Percentiles rank a stretch among this genome's conserved stretches.
Evolutionary conservation across 2,113 vertebrate genomes (phyloP).

Genomic region (Grallaria varia): DNA sequence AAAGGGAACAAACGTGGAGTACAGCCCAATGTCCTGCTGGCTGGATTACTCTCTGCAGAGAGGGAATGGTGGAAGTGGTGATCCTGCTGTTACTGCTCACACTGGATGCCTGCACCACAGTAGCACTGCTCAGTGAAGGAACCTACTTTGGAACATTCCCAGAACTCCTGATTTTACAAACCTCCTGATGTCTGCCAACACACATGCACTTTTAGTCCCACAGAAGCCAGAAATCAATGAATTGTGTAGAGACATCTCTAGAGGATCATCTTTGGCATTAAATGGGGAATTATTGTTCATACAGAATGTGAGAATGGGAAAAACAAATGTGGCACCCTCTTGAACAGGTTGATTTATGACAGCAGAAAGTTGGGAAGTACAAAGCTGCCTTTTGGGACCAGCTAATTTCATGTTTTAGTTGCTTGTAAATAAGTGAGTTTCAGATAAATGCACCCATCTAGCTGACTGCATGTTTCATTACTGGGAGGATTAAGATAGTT

Average conservation of each 20-base stretch:
- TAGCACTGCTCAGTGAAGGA: conserved; percentile 25
- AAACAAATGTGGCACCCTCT: conserved; percentile 61
- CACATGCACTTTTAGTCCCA: neutral
- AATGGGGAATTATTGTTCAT: conserved; percentile 45
- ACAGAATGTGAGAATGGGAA: conserved; percentile 60
- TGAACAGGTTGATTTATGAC: conserved; percentile 64
- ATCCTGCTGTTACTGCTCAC: neutral
- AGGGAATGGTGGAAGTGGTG: neutral
- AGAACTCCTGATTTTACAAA: conserved; percentile 54
- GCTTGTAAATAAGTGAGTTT: conserved; percentile 61
- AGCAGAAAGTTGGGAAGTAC: conserved; percentile 22
- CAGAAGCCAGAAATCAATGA: conserved; percentile 66
- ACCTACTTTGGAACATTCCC: conserved; percentile 34
- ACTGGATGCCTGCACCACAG: neutral
- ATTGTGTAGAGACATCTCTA: conserved; percentile 29
- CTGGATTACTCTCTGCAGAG: neutral
- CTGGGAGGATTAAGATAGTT: conserved; percentile 48
- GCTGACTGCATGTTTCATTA: conserved; percentile 42
- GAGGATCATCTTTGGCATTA: conserved; percentile 41
- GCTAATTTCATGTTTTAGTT: conserved; percentile 68
- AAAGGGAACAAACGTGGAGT: neutral
- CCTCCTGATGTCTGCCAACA: conserved; percentile 37
- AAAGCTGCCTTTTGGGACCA: conserved; percentile 32
- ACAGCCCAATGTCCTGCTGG: neutral
- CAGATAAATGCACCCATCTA: conserved; percentile 54